Evolutionary conservation across 2,888 invertebrate genomes (phyloP).

Genomic region (Cremastinae sp.): DNA sequence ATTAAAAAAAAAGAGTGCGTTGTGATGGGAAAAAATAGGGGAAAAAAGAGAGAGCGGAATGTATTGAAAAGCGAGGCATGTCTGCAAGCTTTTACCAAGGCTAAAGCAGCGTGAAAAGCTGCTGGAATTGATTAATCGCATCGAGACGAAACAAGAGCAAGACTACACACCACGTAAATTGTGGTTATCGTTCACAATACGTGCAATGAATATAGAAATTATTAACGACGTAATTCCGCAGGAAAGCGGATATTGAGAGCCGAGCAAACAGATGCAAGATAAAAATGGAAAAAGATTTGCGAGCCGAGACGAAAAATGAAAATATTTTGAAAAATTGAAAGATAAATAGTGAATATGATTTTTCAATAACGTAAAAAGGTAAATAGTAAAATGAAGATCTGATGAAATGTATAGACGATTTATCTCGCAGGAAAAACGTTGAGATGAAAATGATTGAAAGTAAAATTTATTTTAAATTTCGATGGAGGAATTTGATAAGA

Average conservation of each 20-base stretch:
- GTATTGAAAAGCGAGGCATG: slow-evolving; percentile 9
- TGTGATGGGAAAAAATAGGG: neutral
- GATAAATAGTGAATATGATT: no score
- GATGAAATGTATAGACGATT: no score
- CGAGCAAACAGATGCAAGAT: neutral
- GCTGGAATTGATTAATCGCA: slow-evolving; percentile 47
- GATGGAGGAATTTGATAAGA: no score
- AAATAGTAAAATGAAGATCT: no score
- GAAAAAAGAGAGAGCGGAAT: neutral
- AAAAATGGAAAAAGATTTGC: neutral
- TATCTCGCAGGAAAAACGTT: no score
- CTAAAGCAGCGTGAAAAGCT: slow-evolving; percentile 3
- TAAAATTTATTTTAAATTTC: no score
- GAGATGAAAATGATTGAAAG: no score
- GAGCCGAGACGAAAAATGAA: neutral
- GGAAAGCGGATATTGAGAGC: neutral
- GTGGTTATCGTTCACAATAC: slow-evolving; percentile 28
- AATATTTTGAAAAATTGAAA: no score
- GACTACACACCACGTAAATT: slow-evolving; percentile 32
- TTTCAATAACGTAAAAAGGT: no score
- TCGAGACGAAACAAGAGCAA: slow-evolving; percentile 7
- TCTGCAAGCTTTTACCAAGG: slow-evolving; percentile 3
- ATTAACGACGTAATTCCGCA: slow-evolving; percentile 33
- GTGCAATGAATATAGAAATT: slow-evolving; percentile 36
- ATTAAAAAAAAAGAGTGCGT: neutral